These are phyloP conservation scores for Callopanchax toddi DNA, from an alignment of 2,113 vertebrate genomes.

Conservation along the genomic window DNA sequence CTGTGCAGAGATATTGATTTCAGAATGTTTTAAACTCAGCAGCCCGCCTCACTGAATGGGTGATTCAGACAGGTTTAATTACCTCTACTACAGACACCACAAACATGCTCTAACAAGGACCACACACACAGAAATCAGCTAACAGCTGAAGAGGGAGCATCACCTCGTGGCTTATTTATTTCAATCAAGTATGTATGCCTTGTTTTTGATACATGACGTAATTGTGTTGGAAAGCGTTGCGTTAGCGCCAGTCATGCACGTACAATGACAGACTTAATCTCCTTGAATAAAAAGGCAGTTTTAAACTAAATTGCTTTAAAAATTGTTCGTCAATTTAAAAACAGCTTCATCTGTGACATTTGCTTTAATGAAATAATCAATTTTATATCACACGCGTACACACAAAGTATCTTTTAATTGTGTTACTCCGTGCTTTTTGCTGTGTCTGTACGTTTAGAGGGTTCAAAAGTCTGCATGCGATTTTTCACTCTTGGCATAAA, in stretches of 20 bases:
- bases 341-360: constrained; percentile 14
- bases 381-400: constrained; percentile 17
- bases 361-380: constrained; percentile 5
- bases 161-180: constrained; percentile 9
- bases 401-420: not conserved
- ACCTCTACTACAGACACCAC: constrained; percentile 31
- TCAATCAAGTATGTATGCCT: constrained; percentile 6
- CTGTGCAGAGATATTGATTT: constrained; percentile 63
- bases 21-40: constrained; percentile 56
- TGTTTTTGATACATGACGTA: constrained; percentile 25
- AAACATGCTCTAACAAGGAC: constrained; percentile 45
- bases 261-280: constrained; percentile 24
- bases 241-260: constrained; percentile 6
- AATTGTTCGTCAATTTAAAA: constrained; percentile 27
- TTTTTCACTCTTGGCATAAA: constrained; percentile 12
- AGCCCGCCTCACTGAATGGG: constrained; percentile 41
- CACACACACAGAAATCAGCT: constrained; percentile 26
- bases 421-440: not conserved
- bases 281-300: constrained; percentile 31
- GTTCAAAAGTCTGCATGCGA: constrained; percentile 11
- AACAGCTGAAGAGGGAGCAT: not conserved
- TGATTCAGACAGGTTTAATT: constrained; percentile 55
- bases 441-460: not conserved
- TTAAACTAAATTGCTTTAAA: constrained; percentile 12
- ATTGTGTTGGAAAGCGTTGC: constrained; percentile 11